phyloP scores from a whole-genome alignment of 2,113 vertebrate genomes.

The Phrynocephalus versicolor region DNA sequence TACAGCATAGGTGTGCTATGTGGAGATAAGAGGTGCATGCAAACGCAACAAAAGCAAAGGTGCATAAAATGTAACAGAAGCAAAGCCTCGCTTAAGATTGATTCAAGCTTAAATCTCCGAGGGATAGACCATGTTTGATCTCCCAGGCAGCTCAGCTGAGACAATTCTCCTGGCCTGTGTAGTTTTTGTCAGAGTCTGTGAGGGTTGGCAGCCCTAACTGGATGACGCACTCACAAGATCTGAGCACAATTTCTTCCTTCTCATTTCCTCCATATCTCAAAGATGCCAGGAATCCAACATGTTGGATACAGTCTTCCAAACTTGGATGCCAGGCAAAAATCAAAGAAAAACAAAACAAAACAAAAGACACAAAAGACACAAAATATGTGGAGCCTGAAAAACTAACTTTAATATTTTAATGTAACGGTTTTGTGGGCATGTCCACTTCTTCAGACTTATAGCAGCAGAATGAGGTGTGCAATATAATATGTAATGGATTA shows the following conservation, averaged over 20 bases:
- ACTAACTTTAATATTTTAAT: too few relatives aligned
- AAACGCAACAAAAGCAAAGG: too few relatives aligned
- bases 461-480: too few relatives aligned
- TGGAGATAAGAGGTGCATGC: not conserved
- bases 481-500: too few relatives aligned
- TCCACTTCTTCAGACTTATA: too few relatives aligned
- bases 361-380: too few relatives aligned
- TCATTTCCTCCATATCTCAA: slow-evolving; percentile 1
- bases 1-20: not conserved
- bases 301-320: not conserved
- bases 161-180: not conserved
- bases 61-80: not conserved
- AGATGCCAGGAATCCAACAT: not conserved
- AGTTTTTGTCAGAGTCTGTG: not conserved
- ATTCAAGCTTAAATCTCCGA: not conserved
- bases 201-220: not conserved
- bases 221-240: not conserved
- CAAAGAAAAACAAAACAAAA: too few relatives aligned
- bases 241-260: not conserved
- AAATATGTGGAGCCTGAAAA: too few relatives aligned
- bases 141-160: not conserved
- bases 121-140: not conserved
- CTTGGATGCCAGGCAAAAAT: too few relatives aligned
- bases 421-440: too few relatives aligned
- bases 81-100: not conserved